Evolutionary conservation across 2,113 vertebrate genomes (phyloP).

Genomic region (Nettapus auritus): DNA sequence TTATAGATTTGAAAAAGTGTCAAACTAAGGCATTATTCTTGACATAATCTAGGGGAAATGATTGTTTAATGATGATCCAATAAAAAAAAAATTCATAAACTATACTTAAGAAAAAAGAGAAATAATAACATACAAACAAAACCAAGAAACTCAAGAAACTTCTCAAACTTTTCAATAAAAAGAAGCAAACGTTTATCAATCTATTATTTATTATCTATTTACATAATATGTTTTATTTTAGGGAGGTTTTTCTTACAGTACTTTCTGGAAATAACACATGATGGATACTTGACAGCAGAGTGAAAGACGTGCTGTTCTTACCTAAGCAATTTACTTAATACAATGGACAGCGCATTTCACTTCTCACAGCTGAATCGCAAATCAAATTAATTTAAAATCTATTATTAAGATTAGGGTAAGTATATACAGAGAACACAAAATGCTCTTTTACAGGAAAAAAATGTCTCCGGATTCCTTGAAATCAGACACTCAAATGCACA

Average conservation of each 20-base stretch:
- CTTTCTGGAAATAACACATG: background rate
- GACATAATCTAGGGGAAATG: background rate
- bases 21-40: background rate
- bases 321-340: background rate
- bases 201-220: background rate
- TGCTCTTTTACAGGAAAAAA: background rate
- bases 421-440: background rate
- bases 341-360: background rate
- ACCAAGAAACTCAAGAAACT: background rate
- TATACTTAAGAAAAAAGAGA: background rate
- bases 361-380: background rate
- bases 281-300: background rate
- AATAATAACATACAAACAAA: background rate
- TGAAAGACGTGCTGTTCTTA: background rate
- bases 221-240: background rate
- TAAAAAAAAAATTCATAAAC: background rate
- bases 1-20: background rate
- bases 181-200: background rate
- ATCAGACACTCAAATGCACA: background rate
- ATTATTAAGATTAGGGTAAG: background rate
- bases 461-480: background rate
- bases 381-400: background rate
- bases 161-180: background rate
- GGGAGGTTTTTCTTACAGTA: background rate
- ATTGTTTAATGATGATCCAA: background rate